Base-by-base conservation (phyloP, 2,113 vertebrate genomes). In the Tenrec ecaudatus region DNA sequence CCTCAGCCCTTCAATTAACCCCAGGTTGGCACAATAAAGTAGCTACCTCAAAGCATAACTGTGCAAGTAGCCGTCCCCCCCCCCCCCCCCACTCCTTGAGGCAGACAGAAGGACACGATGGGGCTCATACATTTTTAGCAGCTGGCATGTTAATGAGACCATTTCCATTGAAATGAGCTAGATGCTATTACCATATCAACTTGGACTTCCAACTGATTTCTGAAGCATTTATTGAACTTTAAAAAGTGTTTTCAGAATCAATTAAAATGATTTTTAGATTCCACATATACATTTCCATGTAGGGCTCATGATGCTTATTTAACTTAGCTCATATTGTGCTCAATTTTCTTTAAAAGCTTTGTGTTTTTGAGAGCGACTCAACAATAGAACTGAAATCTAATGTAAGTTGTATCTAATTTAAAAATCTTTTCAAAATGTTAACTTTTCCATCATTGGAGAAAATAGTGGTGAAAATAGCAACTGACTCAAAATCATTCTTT, bases 81-180 rank as follows among this genome's bases (percentile, higher is more conserved):
- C 97, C 97, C 97, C n/a, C n/a, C n/a, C n/a, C n/a, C n/a, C n/a
- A n/a, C n/a, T n/a, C 95, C 95, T 96, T 85, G 85, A 95, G 97
- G 93, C 96, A 94, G 96, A 94, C 96, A 96, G 95, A 97, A 97
- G 95, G 96, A 94, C 82, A 78, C 92, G 95, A 95, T 96, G 97
- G 94, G 93, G 94, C 97, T 97, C 97, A 96, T 96, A 87, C 81
- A 6, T 97, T 97, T 94, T 97, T 90, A 97, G 97, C 96, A 98
- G 97, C 94, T 97, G 96, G 97, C 91, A 95, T 97, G 95, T 97
- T 98, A 97, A 98, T 97, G 96, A 97, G 95, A 88, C 83, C 86
- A 97, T 97, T 98, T 98, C 96, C 96, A 97, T 94, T 97, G 96
- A 98, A 98, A 97, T 97, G 92, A 98, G 89, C 91, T 89, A 97